Conservation (phyloP, 2,113 vertebrate species). For the Hirundichthys speculiger region DNA sequence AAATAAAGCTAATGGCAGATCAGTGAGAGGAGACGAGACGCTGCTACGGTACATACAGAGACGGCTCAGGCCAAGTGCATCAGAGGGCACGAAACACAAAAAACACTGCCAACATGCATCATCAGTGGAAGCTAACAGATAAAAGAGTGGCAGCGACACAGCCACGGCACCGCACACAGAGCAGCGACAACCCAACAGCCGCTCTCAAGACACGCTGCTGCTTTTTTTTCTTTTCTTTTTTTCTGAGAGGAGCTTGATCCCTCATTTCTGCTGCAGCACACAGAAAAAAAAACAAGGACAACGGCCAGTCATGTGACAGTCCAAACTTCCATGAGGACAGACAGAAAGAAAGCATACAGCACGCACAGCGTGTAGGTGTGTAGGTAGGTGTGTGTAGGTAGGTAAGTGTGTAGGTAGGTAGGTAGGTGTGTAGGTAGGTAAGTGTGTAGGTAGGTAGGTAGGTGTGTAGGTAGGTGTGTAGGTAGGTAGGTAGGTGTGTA, state of each 20-base stretch:
- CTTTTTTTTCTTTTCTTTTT: too few species aligned
- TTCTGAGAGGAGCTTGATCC: slow-evolving; percentile 35
- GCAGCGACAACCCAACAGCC: slow-evolving; percentile 50
- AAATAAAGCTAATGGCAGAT: slow-evolving; percentile 58
- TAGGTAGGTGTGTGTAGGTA: too few species aligned
- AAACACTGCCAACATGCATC: slow-evolving; percentile 75
- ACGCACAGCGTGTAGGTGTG: slow-evolving; percentile 55
- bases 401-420: too few species aligned
- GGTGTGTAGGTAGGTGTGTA: too few species aligned
- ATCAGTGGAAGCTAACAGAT: slow-evolving; percentile 68
- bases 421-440: too few species aligned
- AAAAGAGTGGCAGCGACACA: slow-evolving; percentile 64
- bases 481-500: too few species aligned
- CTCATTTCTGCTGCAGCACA: slow-evolving; percentile 54
- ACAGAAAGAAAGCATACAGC: slow-evolving; percentile 64
- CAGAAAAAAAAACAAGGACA: slow-evolving; percentile 54
- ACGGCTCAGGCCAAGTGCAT: slow-evolving; percentile 72
- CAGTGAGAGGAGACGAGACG: slow-evolving; percentile 63
- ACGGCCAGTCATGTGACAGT: slow-evolving; percentile 60
- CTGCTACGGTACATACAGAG: slow-evolving; percentile 63
- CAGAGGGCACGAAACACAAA: slow-evolving; percentile 57
- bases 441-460: too few species aligned
- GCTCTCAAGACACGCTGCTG: slow-evolving; percentile 47
- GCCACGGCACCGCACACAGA: slow-evolving; percentile 60
- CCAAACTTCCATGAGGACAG: slow-evolving; percentile 66